Conservation (phyloP, 2,888 invertebrate genomes). For the Machimus atricapillus region DNA sequence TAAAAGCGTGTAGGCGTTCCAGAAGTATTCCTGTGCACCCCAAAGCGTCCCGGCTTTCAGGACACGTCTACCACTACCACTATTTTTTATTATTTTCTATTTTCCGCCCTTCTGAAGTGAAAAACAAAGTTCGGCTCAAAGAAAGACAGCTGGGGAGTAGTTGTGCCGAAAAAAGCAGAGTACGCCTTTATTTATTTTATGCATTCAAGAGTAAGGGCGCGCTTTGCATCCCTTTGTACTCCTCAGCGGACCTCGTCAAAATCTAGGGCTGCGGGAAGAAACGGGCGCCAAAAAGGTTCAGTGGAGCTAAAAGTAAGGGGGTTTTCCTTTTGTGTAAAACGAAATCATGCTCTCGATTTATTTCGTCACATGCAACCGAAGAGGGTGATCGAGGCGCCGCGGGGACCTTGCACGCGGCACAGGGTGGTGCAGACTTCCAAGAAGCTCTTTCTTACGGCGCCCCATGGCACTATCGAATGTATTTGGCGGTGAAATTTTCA, state of each 20-base stretch:
- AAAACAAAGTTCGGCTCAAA: conserved; percentile 2
- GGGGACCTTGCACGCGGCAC: not conserved
- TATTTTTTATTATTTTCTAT: not conserved
- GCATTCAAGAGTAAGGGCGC: not conserved
- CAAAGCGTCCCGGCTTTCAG: not conserved
- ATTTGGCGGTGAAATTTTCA: conserved; percentile 33
- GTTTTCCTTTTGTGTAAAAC: not conserved
- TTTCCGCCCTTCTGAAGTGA: not conserved
- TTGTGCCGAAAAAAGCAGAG: not conserved
- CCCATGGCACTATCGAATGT: not conserved
- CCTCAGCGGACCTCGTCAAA: not conserved
- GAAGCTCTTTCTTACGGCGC: not conserved
- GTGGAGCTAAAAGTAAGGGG: not conserved
- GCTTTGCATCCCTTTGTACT: not conserved
- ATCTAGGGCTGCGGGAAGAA: not conserved
- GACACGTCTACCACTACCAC: not conserved
- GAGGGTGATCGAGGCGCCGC: not conserved
- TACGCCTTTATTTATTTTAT: conserved; percentile 25
- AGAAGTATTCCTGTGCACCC: not conserved
- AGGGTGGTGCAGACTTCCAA: not conserved
- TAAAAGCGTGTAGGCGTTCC: conserved; percentile 25
- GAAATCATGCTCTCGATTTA: conserved; percentile 30
- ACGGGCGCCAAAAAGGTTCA: not conserved
- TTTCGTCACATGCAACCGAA: conserved; percentile 34
- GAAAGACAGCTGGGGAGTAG: not conserved